Conservation (phyloP, 2,113 vertebrate genomes). For the Cavia aperea region DNA sequence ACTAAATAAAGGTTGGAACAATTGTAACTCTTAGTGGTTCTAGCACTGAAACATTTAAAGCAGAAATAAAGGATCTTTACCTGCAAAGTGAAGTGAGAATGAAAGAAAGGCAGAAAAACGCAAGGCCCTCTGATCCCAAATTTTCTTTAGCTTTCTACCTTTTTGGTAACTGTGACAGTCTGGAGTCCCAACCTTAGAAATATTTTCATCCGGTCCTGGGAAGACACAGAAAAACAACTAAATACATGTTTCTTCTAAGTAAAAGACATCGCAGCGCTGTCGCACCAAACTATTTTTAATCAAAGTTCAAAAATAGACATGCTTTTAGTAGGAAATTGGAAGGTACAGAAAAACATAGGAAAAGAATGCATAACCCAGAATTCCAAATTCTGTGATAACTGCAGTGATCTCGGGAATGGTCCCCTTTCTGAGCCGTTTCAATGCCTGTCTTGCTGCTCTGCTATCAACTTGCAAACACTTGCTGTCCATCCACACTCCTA, state of each 20-base stretch:
- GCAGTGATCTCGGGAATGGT: not conserved
- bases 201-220: not conserved
- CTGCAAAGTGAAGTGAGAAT: not conserved
- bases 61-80: not conserved
- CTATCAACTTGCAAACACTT: not conserved
- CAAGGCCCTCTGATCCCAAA: not conserved
- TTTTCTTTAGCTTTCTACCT: not conserved
- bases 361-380: not conserved
- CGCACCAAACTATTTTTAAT: not conserved
- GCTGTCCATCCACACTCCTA: not conserved
- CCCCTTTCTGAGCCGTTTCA: not conserved
- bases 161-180: not conserved
- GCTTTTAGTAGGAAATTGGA: not conserved
- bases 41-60: not conserved
- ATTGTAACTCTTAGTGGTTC: conserved; percentile 5
- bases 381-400: not conserved
- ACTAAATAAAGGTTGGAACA: conserved; percentile 47
- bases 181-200: not conserved
- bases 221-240: not conserved
- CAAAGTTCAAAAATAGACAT: not conserved
- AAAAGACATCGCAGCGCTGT: not conserved
- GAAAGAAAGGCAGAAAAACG: not conserved
- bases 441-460: not conserved
- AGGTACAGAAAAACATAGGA: not conserved
- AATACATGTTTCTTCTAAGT: not conserved